A percentile compares a stretch with the other conserved stretches of the same genome.
Conservation (phyloP, 2,888 invertebrate genomes). For the Lasioglossum morio region DNA sequence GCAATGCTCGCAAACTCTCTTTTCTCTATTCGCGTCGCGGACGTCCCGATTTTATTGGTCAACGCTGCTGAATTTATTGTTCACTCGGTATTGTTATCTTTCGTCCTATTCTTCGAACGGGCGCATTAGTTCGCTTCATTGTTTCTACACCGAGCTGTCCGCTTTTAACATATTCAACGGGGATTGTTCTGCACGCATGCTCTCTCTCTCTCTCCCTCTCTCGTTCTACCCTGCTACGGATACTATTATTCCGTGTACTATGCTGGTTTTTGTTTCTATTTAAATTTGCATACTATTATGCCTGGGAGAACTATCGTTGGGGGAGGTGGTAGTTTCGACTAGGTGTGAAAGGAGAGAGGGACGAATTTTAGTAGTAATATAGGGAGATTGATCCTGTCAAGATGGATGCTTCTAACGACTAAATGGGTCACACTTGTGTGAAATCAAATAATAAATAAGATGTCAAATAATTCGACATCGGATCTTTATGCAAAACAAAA, state of each 20-base stretch:
- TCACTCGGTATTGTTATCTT: background rate
- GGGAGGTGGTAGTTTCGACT: too few species aligned
- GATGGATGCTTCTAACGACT: background rate
- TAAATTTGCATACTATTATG: background rate
- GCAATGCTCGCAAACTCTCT: background rate
- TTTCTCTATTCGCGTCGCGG: background rate
- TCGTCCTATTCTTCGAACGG: background rate
- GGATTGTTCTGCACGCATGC: background rate
- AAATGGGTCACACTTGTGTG: background rate
- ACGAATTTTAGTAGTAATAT: background rate
- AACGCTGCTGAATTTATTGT: slow-evolving; percentile 36
- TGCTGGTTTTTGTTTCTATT: background rate
- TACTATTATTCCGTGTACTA: background rate
- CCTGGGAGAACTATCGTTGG: background rate
- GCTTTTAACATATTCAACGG: slow-evolving; percentile 12
- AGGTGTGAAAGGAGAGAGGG: background rate
- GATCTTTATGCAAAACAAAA: too few species aligned
- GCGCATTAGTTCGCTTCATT: slow-evolving; percentile 8
- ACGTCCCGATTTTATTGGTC: slow-evolving; percentile 12
- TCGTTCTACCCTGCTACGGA: background rate
- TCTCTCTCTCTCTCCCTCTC: background rate
- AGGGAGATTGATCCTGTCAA: background rate
- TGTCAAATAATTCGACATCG: background rate
- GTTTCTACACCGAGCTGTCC: background rate
- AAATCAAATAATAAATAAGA: background rate